Evolutionary conservation across 1,140 invertebrate genomes (phyloP).

Genomic region (Hypsibius dujardini): DNA sequence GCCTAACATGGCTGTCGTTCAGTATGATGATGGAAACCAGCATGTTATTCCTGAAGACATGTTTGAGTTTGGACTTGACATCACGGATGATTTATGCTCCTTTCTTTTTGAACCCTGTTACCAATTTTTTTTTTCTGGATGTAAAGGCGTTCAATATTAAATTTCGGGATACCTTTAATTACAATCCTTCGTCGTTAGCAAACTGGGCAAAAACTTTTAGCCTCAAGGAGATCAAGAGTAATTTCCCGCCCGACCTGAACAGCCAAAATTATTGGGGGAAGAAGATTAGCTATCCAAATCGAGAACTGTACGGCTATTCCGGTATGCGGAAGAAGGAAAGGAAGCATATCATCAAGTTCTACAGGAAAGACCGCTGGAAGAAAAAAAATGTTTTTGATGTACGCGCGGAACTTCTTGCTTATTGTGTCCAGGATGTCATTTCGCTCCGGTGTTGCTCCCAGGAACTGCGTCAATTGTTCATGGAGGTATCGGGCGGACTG

Average conservation of each 20-base stretch:
- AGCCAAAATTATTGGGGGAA: not conserved
- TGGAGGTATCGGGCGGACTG: not conserved
- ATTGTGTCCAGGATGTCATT: not conserved
- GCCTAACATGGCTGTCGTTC: not conserved
- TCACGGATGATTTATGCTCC: not conserved
- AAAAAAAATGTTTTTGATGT: not conserved
- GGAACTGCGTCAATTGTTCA: not conserved
- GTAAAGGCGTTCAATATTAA: not conserved
- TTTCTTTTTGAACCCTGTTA: not conserved
- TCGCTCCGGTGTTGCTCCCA: not conserved
- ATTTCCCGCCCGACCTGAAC: not conserved
- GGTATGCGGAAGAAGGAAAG: not conserved
- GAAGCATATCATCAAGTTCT: not conserved
- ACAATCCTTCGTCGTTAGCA: not conserved
- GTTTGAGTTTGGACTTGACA: not conserved
- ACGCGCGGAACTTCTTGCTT: not conserved
- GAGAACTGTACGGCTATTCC: not conserved
- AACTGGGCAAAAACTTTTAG: not conserved
- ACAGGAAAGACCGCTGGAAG: not conserved
- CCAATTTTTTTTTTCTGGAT: not conserved
- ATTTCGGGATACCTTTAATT: slow-evolving; percentile 6
- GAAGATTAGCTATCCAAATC: not conserved
- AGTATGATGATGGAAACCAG: not conserved
- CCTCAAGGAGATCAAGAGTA: not conserved
- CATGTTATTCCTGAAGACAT: not conserved